Conservation (phyloP, 2,888 invertebrate species). For the Deilephila elpenor region DNA sequence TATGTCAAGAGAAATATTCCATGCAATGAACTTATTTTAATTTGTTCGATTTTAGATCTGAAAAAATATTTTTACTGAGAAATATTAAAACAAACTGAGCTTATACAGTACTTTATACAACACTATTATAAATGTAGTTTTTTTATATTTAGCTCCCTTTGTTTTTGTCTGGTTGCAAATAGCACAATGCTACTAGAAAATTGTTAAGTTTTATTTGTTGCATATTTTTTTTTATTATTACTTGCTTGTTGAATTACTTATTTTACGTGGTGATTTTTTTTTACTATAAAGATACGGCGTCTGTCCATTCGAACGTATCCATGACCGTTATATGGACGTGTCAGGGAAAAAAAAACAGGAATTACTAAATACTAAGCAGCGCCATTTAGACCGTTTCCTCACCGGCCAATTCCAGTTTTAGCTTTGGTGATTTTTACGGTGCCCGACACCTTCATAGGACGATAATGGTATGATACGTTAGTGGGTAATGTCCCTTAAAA, state of each 20-base stretch:
- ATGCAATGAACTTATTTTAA: too few relatives aligned
- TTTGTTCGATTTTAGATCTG: constrained; percentile 1
- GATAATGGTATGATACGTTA: too few relatives aligned
- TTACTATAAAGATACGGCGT: too few relatives aligned
- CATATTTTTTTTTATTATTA: constrained; percentile 10
- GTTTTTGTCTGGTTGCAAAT: not conserved
- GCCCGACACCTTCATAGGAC: not conserved
- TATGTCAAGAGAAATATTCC: too few relatives aligned
- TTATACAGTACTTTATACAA: too few relatives aligned
- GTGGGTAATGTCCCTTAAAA: not conserved
- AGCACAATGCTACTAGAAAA: not conserved
- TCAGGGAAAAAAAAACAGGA: not conserved
- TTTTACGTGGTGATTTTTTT: not conserved
- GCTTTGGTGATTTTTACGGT: not conserved
- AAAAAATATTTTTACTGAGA: not conserved
- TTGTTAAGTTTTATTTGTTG: constrained; percentile 18
- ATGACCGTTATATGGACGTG: not conserved
- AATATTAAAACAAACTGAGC: too few relatives aligned
- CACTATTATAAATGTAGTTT: too few relatives aligned
- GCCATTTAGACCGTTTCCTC: too few relatives aligned
- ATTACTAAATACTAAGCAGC: too few relatives aligned
- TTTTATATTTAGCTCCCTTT: too few relatives aligned
- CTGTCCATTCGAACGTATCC: too few relatives aligned
- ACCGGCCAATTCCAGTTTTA: too few relatives aligned
- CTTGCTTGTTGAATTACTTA: constrained; percentile 3